Evolutionary conservation across 2,888 invertebrate species (phyloP).

Genomic region (Cyclophora punctaria): DNA sequence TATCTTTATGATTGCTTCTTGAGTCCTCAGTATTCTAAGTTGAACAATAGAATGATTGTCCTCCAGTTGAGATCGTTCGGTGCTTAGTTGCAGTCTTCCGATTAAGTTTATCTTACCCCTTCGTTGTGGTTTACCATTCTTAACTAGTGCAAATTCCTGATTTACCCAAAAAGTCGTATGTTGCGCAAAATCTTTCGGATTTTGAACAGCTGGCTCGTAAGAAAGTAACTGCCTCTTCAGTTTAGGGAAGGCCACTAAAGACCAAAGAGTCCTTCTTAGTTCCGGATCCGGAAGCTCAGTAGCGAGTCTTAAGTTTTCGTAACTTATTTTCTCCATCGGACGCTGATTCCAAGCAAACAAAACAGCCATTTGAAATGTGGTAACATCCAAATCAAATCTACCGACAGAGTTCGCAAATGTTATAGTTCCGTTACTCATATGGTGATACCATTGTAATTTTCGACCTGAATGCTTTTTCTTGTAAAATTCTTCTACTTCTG

Average conservation of each 20-base stretch:
- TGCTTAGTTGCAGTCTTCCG: constrained; percentile 94
- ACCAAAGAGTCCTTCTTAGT: constrained; percentile 95
- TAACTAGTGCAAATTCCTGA: constrained; percentile 95
- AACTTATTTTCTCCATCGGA: constrained; percentile 93
- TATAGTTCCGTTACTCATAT: constrained; percentile 99
- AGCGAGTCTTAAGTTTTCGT: constrained; percentile 96
- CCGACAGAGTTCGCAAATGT: constrained; percentile 95
- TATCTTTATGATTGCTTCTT: constrained; percentile 99
- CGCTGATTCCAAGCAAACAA: constrained; percentile 99
- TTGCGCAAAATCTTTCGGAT: constrained; percentile 95
- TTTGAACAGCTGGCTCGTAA: constrained; percentile 86
- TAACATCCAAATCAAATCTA: constrained; percentile 97
- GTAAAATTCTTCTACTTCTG: constrained; percentile 99
- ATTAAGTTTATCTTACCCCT: constrained; percentile 97
- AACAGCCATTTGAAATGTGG: constrained; percentile 99
- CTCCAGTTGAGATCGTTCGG: constrained; percentile 95
- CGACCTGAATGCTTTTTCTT: constrained; percentile 97
- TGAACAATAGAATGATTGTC: constrained; percentile 99
- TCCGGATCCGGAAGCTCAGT: constrained; percentile 98
- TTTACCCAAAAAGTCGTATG: constrained; percentile 96
- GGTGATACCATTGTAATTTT: constrained; percentile 99
- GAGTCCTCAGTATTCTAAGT: constrained; percentile 91
- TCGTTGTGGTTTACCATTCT: constrained; percentile 95
- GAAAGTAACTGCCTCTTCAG: constrained; percentile 92
- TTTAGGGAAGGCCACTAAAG: constrained; percentile 96